Conservation (phyloP, 2,888 invertebrate genomes). For the Nymphalis polychloros region DNA sequence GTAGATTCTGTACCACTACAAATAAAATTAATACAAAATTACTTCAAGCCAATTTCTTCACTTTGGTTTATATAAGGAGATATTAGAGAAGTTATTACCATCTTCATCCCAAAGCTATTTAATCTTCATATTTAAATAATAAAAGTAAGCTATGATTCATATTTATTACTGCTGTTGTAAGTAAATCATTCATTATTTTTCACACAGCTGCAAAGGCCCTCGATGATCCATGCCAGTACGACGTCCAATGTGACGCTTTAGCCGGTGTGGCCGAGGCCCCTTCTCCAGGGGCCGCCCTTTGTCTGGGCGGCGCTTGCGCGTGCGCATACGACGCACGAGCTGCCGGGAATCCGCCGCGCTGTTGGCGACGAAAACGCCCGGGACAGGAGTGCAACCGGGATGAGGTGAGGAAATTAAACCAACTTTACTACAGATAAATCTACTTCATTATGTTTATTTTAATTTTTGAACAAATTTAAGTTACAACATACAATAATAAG, state of each 20-base stretch:
- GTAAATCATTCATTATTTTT: neutral
- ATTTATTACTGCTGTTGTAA: neutral
- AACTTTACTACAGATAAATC: neutral
- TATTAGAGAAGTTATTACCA: no score
- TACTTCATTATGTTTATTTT: neutral
- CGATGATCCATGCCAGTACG: constrained; percentile 67
- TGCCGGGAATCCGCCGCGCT: constrained; percentile 57
- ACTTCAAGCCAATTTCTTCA: no score
- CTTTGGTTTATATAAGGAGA: no score
- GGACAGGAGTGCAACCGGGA: constrained; percentile 70
- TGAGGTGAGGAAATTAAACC: constrained; percentile 53
- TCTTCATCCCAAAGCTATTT: no score
- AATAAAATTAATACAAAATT: no score
- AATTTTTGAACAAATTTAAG: neutral
- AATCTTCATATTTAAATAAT: no score
- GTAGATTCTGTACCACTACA: no score
- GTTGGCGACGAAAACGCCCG: constrained; percentile 65
- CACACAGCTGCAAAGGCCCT: constrained; percentile 62
- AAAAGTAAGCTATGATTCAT: no score
- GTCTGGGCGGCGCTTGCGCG: constrained; percentile 64
- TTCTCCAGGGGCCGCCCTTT: constrained; percentile 65
- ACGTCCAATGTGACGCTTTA: constrained; percentile 69
- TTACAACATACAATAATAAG: no score
- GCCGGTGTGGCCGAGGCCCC: constrained; percentile 57
- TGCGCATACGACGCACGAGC: constrained; percentile 66